Evolutionary conservation across 2,113 vertebrate species (phyloP).

Genomic region (Tyrannus savana): DNA sequence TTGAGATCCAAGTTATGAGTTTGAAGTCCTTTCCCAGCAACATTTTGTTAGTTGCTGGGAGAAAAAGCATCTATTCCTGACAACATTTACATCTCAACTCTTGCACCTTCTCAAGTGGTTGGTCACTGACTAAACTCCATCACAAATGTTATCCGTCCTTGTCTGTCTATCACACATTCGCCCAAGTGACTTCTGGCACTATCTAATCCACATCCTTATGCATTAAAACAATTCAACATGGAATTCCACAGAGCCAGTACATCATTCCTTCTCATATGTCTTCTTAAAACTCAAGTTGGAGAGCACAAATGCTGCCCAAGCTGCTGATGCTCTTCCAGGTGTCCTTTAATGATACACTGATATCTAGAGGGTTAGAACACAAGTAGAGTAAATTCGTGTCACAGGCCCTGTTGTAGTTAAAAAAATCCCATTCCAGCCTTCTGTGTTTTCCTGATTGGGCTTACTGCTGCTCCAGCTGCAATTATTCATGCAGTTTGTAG

Average conservation of each 20-base stretch:
- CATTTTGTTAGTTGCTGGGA: neutral
- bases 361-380: neutral
- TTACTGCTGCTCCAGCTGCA: neutral
- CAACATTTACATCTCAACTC: neutral
- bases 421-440: neutral
- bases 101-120: neutral
- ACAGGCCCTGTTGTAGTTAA: neutral
- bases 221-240: neutral
- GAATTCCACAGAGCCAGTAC: neutral
- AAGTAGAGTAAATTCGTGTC: neutral
- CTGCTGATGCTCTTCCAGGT: neutral
- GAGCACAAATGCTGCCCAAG: neutral
- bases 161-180: neutral
- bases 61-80: neutral
- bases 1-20: rapidly evolving
- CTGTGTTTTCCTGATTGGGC: neutral
- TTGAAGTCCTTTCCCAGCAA: neutral
- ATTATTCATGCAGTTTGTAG: neutral
- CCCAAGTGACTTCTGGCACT: neutral
- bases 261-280: neutral
- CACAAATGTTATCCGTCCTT: neutral
- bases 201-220: neutral
- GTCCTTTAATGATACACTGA: neutral
- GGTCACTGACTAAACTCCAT: neutral
- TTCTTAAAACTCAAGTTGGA: neutral